Base-by-base conservation (phyloP, 2,888 invertebrate genomes). In the Leucania comma region DNA sequence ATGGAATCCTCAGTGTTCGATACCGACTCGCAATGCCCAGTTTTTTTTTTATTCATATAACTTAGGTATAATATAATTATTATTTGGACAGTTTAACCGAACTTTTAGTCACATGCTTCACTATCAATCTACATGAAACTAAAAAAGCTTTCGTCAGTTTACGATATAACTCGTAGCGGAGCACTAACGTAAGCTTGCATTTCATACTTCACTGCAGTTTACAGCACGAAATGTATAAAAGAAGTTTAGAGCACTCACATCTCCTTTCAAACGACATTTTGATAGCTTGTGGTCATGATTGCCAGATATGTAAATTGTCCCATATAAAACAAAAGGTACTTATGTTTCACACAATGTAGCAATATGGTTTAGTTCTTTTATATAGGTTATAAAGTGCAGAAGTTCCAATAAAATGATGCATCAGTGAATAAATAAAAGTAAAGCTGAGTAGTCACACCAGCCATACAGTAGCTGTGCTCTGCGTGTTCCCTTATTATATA, bases 281-380 rank as follows among this genome's bases (percentile, higher is more conserved):
- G n/a, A 50, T n/a, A 42, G 24, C 17, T 26, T 20, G n/a, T 22
- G 26, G 32, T 53, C 12, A 42, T 26, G 35, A 38, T 24, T 20
- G 3, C 9, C 1, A 26, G 12, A 58, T 26, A 48, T 29, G 42
- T 14, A 58, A 67, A 76, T 53, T 53, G 20, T 17, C 1, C 9
- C 22, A 9, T 54, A 53, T 14, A 69, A 54, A 50, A n/a, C n/a
- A n/a, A n/a, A n/a, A 35, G 62, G 26, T 6, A 17, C 42, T 38
- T 42, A 38, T 46, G 42, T 60, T 57, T 9, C n/a, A n/a, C 12
- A 59, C 17, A 72, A 54, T 26, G 29, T 42, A 35, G 42, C 24
- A 58, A 58, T 35, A 72, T 26, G 56, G 24, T 24, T 24, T 20
- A 9, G 17, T 68, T 78, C 57, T 51, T 79, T 79, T 60, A 66